phyloP scores from a whole-genome alignment of 2,888 invertebrate genomes.

The Eremobia ochroleuca region DNA sequence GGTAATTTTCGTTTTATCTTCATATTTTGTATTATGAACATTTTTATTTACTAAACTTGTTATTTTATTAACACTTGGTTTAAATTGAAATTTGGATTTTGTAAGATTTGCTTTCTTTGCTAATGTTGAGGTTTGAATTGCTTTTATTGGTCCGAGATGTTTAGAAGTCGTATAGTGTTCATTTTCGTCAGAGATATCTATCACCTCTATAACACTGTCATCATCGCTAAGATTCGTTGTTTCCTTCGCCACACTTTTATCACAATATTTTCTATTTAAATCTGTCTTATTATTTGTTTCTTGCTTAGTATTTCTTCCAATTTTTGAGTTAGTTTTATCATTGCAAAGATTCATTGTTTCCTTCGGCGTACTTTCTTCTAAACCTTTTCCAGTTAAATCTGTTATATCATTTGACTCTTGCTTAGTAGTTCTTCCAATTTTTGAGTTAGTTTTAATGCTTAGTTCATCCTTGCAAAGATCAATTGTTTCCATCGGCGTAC shows the following conservation, averaged over 20 bases:
- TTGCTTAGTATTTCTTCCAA: background rate
- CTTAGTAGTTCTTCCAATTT: background rate
- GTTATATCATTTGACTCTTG: background rate
- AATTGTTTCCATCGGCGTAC: background rate
- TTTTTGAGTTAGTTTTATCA: background rate
- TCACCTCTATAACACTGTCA: slow-evolving; percentile 9
- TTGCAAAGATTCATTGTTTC: slow-evolving; percentile 3
- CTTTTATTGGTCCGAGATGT: background rate
- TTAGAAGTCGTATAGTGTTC: background rate
- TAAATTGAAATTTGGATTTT: background rate
- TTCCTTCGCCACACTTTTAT: background rate
- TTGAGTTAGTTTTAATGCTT: background rate
- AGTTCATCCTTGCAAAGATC: background rate
- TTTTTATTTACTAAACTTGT: background rate
- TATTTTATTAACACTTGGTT: background rate
- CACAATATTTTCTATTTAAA: background rate
- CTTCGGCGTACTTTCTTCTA: background rate
- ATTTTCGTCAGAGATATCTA: slow-evolving; percentile 8
- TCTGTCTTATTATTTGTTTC: background rate
- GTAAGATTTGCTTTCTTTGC: background rate
- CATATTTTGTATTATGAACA: background rate
- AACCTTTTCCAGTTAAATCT: background rate
- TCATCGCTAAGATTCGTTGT: slow-evolving; percentile 2
- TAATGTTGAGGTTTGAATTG: background rate
- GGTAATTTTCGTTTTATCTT: background rate